phyloP scores from a whole-genome alignment of 2,113 vertebrate species.

The Lipotes vexillifer region DNA sequence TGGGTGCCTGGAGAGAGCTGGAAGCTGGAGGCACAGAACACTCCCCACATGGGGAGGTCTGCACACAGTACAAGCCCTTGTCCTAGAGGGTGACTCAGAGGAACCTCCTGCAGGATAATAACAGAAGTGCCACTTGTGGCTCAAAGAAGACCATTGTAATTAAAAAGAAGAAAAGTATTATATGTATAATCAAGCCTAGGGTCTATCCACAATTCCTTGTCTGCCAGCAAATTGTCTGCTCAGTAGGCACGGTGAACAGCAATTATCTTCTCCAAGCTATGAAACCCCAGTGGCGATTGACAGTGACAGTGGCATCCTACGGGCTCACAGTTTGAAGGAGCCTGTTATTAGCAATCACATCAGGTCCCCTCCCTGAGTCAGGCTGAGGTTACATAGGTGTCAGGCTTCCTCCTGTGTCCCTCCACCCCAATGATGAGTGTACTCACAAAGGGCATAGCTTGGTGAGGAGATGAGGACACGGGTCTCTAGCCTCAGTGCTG shows the following conservation, averaged over 20 bases:
- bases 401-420: not conserved
- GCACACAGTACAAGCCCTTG: no score
- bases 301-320: not conserved
- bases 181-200: not conserved
- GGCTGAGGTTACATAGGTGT: not conserved
- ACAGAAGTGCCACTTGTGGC: not conserved
- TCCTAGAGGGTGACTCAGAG: not conserved
- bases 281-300: not conserved
- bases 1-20: not conserved
- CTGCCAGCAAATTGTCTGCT: not conserved
- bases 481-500: not conserved
- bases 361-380: not conserved
- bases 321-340: not conserved
- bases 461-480: accelerated
- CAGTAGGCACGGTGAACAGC: not conserved
- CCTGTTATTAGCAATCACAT: not conserved
- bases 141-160: not conserved
- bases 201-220: not conserved
- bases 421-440: not conserved
- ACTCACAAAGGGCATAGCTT: no score
- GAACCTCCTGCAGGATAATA: not conserved
- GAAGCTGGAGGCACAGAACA: not conserved
- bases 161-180: not conserved
- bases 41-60: not conserved
- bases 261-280: not conserved